Conservation (phyloP, 2,888 invertebrate genomes). For the Leptopterna dolabrata region DNA sequence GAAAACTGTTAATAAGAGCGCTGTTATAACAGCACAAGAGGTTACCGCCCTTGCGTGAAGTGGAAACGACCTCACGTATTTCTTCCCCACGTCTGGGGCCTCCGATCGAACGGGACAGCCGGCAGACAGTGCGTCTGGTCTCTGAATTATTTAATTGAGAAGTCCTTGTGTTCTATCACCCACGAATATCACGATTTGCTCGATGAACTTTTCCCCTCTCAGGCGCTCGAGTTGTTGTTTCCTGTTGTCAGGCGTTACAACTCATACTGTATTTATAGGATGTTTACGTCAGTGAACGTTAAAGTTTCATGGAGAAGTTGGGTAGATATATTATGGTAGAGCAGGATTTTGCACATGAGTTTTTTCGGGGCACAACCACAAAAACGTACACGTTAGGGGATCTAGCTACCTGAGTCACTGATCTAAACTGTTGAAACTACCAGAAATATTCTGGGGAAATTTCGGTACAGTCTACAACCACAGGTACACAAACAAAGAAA, state of each 20-base stretch:
- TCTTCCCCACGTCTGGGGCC: not conserved
- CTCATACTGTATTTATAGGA: not conserved
- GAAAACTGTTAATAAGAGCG: not conserved
- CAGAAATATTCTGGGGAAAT: too few species aligned
- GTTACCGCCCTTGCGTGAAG: slow-evolving; percentile 7
- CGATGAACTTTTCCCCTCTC: not conserved
- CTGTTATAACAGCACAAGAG: not conserved
- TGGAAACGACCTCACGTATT: not conserved
- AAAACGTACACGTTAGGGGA: too few species aligned
- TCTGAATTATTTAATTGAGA: not conserved
- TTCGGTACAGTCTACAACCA: too few species aligned
- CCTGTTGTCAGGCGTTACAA: not conserved
- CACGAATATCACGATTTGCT: not conserved
- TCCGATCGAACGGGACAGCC: not conserved
- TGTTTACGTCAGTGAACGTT: not conserved
- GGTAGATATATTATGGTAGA: not conserved
- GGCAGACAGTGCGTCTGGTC: not conserved
- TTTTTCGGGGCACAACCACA: not conserved
- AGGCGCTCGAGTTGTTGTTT: not conserved
- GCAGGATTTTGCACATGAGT: not conserved
- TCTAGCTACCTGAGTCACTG: too few species aligned
- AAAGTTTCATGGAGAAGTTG: not conserved
- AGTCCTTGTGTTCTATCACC: not conserved
- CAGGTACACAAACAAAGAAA: too few species aligned
- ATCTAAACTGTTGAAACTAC: too few species aligned